Evolutionary conservation across 1,140 invertebrate species (phyloP).

Genomic region (Lutraria rhynchaena): DNA sequence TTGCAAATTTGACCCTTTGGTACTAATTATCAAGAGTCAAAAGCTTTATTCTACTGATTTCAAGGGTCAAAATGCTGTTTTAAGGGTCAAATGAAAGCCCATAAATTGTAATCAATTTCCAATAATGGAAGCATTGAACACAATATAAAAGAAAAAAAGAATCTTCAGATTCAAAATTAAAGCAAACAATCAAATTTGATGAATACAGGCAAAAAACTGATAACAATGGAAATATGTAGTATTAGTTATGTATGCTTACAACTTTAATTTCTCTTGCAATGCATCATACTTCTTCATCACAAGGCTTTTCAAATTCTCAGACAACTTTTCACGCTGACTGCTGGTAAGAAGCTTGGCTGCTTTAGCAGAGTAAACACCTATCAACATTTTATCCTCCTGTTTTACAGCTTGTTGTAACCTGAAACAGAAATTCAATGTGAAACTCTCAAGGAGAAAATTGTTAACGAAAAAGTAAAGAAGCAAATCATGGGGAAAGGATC

Average conservation of each 20-base stretch:
- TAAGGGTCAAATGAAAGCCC: too few relatives aligned
- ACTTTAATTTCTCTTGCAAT: constrained; percentile 74
- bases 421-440: constrained; percentile 42
- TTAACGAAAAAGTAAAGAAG: too few relatives aligned
- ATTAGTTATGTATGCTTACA: constrained; percentile 69
- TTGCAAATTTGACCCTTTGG: too few relatives aligned
- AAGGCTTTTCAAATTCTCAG: constrained; percentile 67
- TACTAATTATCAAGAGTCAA: too few relatives aligned
- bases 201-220: neutral
- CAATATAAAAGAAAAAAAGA: too few relatives aligned
- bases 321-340: constrained; percentile 73
- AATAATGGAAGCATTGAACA: too few relatives aligned
- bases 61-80: too few relatives aligned
- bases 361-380: constrained; percentile 69
- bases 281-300: constrained; percentile 71
- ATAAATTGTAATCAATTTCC: too few relatives aligned
- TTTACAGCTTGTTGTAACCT: constrained; percentile 71
- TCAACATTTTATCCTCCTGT: constrained; percentile 68
- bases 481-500: too few relatives aligned
- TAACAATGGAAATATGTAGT: neutral
- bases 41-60: too few relatives aligned
- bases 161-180: neutral
- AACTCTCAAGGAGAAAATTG: too few relatives aligned
- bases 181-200: neutral
- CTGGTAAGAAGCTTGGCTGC: constrained; percentile 73